Evolutionary conservation across 2,888 invertebrate species (phyloP), one percentile per base, ranked within the genome.

Genomic region (Drosophila anceps): DNA sequence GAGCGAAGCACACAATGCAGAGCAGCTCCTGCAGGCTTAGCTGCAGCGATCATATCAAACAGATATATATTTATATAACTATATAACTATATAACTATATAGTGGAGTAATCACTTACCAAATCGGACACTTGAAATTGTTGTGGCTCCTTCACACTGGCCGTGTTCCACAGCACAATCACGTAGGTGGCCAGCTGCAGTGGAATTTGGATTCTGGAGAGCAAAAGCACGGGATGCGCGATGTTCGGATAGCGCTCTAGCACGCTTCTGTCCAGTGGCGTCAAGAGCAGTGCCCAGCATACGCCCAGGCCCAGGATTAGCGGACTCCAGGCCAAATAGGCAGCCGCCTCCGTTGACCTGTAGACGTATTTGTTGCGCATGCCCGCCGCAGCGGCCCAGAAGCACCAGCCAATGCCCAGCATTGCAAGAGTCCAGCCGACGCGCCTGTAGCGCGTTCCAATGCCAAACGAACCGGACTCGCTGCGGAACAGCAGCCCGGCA

Each of bases 191-290:
- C 37, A 96, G 93, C 78, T 95, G 96, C 65, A 96, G 93, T 0
- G 95, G 95, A 79, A 95, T 96, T 2, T 96, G 95, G 33, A 96
- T 93, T 44, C 95, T 94, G 79, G 96, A 96, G 73, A 96, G 93
- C 66, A 96, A 89, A 9, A 95, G 92, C 75, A 96, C 88, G 15
- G 94, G 94, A 20, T 94, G 93, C 54, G 94, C 94, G 77, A 94
- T 94, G 1, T 95, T 92, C 8, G 95, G 76, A 54, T 68, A 73
- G 54, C 81, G 72, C 13, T 90, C 53, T n/a, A 87, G n/a, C 0
- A 73, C 64, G 33, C 76, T 78, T 6, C 85, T 83, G 60, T 80
- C 74, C 64, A 81, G 78, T 3, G 92, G 91, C 20, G 82, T 82
- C 90, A 92, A 90, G 13, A 95, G 95, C 69, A 96, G 95, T 12